These are phyloP conservation scores for Hydropsyche betteni DNA, from an alignment of 2,888 invertebrate species.

Conservation along the genomic window DNA sequence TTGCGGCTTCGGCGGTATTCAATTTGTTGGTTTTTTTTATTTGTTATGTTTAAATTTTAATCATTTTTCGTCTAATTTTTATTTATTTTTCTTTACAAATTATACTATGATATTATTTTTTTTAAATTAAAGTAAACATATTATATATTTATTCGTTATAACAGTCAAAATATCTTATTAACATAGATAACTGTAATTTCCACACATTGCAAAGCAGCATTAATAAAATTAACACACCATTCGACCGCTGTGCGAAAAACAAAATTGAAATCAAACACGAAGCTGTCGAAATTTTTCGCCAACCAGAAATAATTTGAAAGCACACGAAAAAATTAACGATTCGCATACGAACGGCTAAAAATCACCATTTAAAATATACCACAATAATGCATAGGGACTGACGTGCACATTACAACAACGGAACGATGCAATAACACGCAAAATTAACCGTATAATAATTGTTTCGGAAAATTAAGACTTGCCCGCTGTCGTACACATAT, in stretches of 20 bases:
- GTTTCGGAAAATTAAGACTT: slow-evolving; percentile 22
- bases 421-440: slow-evolving; percentile 10
- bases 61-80: too few relatives aligned
- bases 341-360: too few relatives aligned
- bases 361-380: too few relatives aligned
- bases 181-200: background rate
- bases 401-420: too few relatives aligned
- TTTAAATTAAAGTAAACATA: too few relatives aligned
- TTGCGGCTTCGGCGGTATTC: slow-evolving; percentile 33
- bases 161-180: background rate
- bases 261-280: background rate
- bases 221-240: slow-evolving; percentile 5
- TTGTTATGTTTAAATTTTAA: slow-evolving; percentile 2
- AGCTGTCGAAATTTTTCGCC: background rate
- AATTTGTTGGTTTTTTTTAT: background rate
- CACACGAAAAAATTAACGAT: background rate
- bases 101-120: too few relatives aligned
- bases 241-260: background rate
- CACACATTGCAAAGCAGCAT: background rate
- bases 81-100: too few relatives aligned
- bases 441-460: slow-evolving; percentile 29
- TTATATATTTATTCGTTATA: background rate
- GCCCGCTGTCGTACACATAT: background rate
- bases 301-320: background rate
- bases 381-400: too few relatives aligned